Evolutionary conservation across 2,888 invertebrate genomes (phyloP).

Genomic region (Diaprepes abbreviatus): DNA sequence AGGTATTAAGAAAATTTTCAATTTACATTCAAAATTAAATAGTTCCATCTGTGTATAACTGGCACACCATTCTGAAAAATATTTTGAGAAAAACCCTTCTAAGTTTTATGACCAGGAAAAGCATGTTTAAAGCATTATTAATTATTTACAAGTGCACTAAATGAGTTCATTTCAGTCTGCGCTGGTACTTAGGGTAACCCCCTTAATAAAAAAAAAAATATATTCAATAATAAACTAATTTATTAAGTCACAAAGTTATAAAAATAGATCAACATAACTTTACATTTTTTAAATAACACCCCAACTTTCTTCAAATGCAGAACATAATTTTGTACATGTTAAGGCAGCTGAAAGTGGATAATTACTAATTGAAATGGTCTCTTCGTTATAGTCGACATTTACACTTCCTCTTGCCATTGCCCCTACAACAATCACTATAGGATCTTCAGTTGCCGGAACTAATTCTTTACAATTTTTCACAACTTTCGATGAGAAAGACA

Average conservation of each 20-base stretch:
- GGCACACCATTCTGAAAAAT: no score
- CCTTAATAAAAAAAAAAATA: no score
- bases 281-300: constrained; percentile 42
- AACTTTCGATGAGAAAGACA: constrained; percentile 89
- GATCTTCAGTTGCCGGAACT: constrained; percentile 83
- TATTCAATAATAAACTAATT: not conserved
- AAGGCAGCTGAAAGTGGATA: constrained; percentile 97
- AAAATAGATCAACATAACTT: no score
- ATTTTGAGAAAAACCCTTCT: no score
- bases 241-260: constrained; percentile 10
- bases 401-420: constrained; percentile 98
- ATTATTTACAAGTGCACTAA: no score
- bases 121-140: no score
- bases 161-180: no score
- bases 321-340: constrained; percentile 95
- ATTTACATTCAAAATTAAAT: no score
- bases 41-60: no score
- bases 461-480: constrained; percentile 79
- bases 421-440: constrained; percentile 92
- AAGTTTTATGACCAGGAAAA: no score
- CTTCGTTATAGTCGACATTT: constrained; percentile 90
- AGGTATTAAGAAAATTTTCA: no score
- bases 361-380: constrained; percentile 91
- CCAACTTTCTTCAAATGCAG: constrained; percentile 96
- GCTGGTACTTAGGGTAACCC: no score